These are phyloP conservation scores for Exocentrus adspersus DNA, from an alignment of 2,888 invertebrate genomes.

Conservation along the genomic window DNA sequence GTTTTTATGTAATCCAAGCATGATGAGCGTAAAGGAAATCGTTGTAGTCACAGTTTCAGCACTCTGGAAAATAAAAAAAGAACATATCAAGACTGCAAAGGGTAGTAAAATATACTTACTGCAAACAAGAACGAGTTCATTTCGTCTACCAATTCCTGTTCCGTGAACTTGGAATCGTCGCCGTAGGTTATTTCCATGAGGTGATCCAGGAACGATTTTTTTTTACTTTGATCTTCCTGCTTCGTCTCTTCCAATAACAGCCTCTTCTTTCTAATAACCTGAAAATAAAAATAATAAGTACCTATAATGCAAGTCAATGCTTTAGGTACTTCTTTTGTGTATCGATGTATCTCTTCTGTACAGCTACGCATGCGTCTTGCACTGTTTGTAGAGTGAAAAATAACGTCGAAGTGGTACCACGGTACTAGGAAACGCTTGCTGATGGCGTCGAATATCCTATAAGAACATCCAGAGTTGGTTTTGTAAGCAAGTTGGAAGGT, in stretches of 20 bases:
- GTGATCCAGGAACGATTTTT: constrained; percentile 65
- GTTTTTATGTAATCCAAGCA: constrained; percentile 51
- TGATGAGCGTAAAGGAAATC: constrained; percentile 48
- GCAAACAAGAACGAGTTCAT: constrained; percentile 68
- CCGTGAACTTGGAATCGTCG: constrained; percentile 65
- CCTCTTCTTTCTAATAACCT: constrained; percentile 43
- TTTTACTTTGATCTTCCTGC: constrained; percentile 47
- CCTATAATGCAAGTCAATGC: too few species aligned
- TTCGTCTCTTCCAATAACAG: constrained; percentile 32
- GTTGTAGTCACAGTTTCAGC: constrained; percentile 52
- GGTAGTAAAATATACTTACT: constrained; percentile 58
- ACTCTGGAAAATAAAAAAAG: constrained; percentile 42
- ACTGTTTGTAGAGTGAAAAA: constrained; percentile 39
- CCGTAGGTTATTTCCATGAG: constrained; percentile 62
- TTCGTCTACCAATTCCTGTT: constrained; percentile 69
- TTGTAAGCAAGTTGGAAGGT: constrained; percentile 40
- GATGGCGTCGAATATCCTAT: constrained; percentile 45
- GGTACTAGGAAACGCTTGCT: constrained; percentile 45
- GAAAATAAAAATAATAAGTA: constrained; percentile 12
- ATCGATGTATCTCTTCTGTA: too few species aligned
- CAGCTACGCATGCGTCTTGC: constrained; percentile 27
- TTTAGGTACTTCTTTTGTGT: too few species aligned
- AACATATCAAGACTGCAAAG: background rate
- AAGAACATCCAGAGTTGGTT: constrained; percentile 19
- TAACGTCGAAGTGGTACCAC: constrained; percentile 43